Conservation (phyloP, 2,797 vertebrate species). For the Chloroceryle inda region DNA sequence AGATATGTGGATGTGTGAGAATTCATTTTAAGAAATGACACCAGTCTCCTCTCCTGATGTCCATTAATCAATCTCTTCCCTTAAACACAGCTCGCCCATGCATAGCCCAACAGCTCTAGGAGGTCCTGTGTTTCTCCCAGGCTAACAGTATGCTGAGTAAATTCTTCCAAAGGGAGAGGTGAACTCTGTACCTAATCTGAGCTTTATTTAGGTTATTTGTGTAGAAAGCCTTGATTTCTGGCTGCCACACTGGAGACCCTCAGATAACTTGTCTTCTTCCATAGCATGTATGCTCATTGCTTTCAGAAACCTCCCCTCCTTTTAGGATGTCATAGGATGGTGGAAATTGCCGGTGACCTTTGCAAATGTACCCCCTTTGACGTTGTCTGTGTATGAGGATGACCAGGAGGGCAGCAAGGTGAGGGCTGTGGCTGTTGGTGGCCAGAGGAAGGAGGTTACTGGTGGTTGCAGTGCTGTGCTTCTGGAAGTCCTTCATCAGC, state of each 20-base stretch:
- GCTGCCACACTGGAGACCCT: rapidly evolving
- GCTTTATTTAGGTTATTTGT: background rate
- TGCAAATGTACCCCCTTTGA: rapidly evolving
- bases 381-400: rapidly evolving
- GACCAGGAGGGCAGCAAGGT: background rate
- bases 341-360: background rate
- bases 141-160: background rate
- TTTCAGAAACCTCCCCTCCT: background rate
- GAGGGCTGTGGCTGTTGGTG: rapidly evolving
- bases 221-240: background rate
- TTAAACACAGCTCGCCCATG: background rate
- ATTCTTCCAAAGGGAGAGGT: background rate
- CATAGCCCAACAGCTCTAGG: background rate
- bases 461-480: background rate
- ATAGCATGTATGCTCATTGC: rapidly evolving
- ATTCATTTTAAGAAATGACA: background rate
- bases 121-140: background rate
- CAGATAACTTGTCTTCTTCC: background rate
- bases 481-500: background rate
- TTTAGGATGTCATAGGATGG: background rate
- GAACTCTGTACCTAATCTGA: background rate
- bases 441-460: background rate
- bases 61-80: background rate
- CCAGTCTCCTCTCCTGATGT: background rate
- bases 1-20: background rate